A percentile compares a stretch with the other conserved stretches of the same genome.
Evolutionary conservation across 2,797 vertebrate species (phyloP).

Genomic region (Ctenosaura bakeri): DNA sequence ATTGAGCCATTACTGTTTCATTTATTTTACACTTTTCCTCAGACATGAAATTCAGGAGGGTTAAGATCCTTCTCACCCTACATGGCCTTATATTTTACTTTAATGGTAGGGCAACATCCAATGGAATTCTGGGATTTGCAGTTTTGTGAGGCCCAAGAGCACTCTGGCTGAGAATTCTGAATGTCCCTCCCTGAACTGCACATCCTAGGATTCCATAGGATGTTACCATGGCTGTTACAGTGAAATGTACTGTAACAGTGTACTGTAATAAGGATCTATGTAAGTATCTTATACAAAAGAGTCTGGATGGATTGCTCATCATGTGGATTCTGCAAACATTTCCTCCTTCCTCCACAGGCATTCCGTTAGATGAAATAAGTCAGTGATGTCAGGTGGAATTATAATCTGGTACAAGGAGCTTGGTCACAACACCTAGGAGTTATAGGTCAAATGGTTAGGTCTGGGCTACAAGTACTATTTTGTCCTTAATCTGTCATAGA

Average conservation of each 20-base stretch:
- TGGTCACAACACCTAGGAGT: not conserved
- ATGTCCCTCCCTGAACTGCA: no score
- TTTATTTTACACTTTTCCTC: not conserved
- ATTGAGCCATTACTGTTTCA: not conserved
- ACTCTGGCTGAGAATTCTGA: no score
- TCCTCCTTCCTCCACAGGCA: not conserved
- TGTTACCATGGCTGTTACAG: no score
- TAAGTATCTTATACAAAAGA: not conserved
- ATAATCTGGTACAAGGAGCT: not conserved
- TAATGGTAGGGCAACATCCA: no score
- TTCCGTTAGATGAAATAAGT: not conserved
- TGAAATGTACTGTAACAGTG: no score
- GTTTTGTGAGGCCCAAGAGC: no score
- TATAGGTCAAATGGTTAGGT: not conserved
- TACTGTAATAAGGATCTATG: no score
- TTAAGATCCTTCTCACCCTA: not conserved
- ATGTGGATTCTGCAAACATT: accelerated
- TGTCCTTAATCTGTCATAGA: not conserved
- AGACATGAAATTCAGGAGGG: no score
- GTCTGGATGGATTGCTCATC: not conserved
- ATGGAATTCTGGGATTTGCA: no score
- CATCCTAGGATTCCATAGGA: no score
- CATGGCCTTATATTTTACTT: no score
- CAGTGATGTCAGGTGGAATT: not conserved
- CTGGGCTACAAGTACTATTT: not conserved